These are phyloP conservation scores for Magallana nippona DNA, from an alignment of 2,888 invertebrate species.

Conservation along the genomic window DNA sequence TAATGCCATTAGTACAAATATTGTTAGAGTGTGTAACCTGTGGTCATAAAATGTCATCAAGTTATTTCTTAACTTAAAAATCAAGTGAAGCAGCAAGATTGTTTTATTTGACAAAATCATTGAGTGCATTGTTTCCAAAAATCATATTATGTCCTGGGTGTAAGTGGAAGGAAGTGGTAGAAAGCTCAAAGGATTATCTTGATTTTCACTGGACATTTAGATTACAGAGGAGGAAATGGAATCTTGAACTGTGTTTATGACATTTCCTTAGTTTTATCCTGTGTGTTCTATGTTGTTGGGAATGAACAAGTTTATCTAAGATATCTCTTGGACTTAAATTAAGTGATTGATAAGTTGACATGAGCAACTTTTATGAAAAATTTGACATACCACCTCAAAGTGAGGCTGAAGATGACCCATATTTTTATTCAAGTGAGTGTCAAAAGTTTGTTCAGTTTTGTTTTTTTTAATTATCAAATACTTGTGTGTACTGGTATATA, in stretches of 20 bases:
- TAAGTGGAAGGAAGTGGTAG: not conserved
- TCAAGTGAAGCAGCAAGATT: not conserved
- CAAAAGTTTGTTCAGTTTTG: not conserved
- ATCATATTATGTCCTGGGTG: not conserved
- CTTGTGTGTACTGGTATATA: no score
- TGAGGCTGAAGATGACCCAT: not conserved
- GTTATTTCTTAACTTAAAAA: not conserved
- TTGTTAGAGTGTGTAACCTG: conserved; percentile 24
- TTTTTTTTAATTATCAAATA: no score
- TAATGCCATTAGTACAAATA: conserved; percentile 30
- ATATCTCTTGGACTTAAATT: not conserved
- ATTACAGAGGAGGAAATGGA: conserved; percentile 8
- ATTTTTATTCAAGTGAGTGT: conserved; percentile 25
- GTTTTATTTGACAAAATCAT: not conserved
- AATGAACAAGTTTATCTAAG: not conserved
- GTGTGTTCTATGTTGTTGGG: not conserved
- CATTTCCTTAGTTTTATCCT: conserved; percentile 19
- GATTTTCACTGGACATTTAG: not conserved
- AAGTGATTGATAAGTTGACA: not conserved
- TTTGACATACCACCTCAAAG: conserved; percentile 16
- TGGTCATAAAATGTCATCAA: conserved; percentile 21
- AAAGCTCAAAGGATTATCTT: not conserved
- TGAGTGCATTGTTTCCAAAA: not conserved
- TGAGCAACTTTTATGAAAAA: not conserved
- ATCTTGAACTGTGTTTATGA: conserved; percentile 26